phyloP scores from a whole-genome alignment of 2,113 vertebrate genomes.

The Lepidothrix coronata region DNA sequence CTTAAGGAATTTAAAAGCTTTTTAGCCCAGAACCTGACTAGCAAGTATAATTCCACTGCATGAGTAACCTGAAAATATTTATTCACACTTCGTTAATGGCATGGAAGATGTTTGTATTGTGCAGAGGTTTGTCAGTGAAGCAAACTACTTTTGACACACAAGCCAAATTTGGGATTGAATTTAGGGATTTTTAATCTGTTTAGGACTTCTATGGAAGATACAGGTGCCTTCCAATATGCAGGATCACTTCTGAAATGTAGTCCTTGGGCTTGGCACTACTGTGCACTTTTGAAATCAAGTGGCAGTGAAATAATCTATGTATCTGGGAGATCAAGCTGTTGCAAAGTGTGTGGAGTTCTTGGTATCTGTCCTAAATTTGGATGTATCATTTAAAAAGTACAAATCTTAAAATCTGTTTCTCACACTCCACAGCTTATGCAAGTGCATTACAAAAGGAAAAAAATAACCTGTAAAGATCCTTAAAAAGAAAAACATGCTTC shows the following conservation, averaged over 20 bases:
- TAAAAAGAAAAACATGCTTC: constrained; percentile 20
- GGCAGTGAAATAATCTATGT: not conserved
- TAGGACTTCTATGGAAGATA: constrained; percentile 1
- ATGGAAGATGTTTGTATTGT: not conserved
- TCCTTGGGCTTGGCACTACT: constrained; percentile 58
- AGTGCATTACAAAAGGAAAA: not conserved
- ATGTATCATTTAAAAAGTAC: not conserved
- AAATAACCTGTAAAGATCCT: not conserved
- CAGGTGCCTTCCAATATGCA: constrained; percentile 65
- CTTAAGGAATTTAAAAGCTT: constrained; percentile 3
- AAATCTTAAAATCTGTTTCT: not conserved
- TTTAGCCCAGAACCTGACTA: constrained; percentile 36
- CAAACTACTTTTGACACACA: constrained; percentile 1
- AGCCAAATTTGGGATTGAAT: constrained; percentile 51
- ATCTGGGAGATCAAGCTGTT: constrained; percentile 13
- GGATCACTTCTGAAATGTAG: constrained; percentile 76
- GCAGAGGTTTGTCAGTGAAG: constrained; percentile 10
- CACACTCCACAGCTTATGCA: not conserved
- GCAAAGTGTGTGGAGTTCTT: constrained; percentile 30
- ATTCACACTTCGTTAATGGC: constrained; percentile 14
- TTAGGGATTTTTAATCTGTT: constrained; percentile 42
- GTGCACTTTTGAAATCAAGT: constrained; percentile 27
- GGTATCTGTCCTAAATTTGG: not conserved
- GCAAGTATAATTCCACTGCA: constrained; percentile 39
- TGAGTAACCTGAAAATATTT: constrained; percentile 34